phyloP scores from a whole-genome alignment of 2,888 invertebrate genomes.

The Tolmerus cingulatus region DNA sequence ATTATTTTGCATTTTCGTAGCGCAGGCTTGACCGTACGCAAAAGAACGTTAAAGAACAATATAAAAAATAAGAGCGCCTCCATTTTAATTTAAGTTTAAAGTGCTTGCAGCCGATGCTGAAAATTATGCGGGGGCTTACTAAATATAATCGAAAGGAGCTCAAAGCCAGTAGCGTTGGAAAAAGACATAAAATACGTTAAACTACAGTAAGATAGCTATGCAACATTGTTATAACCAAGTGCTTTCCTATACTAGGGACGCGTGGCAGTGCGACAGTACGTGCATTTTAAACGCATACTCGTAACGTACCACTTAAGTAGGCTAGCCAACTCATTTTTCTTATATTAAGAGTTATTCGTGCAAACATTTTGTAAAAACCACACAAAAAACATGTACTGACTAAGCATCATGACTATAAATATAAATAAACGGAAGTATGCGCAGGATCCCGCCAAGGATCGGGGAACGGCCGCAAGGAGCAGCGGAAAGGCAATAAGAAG shows the following conservation, averaged over 20 bases:
- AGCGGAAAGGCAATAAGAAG: background rate
- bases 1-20: background rate
- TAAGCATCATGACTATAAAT: background rate
- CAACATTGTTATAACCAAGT: slow-evolving; percentile 2
- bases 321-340: slow-evolving; percentile 1
- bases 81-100: background rate
- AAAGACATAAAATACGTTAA: background rate
- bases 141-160: background rate
- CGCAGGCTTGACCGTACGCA: background rate
- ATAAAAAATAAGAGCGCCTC: background rate
- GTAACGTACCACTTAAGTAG: background rate
- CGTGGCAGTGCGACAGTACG: background rate
- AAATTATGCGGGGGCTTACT: background rate
- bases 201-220: background rate
- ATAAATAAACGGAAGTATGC: background rate
- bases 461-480: background rate
- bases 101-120: background rate
- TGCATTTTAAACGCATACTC: background rate
- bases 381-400: background rate
- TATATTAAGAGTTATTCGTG: slow-evolving; percentile 15
- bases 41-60: background rate
- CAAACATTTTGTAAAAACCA: slow-evolving; percentile 21
- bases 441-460: background rate
- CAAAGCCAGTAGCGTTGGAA: background rate
- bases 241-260: slow-evolving; percentile 26